Percentiles rank a stretch among this genome's conserved stretches.
phyloP scores from a whole-genome alignment of 2,797 vertebrate genomes.

The Nannoperca australis region DNA sequence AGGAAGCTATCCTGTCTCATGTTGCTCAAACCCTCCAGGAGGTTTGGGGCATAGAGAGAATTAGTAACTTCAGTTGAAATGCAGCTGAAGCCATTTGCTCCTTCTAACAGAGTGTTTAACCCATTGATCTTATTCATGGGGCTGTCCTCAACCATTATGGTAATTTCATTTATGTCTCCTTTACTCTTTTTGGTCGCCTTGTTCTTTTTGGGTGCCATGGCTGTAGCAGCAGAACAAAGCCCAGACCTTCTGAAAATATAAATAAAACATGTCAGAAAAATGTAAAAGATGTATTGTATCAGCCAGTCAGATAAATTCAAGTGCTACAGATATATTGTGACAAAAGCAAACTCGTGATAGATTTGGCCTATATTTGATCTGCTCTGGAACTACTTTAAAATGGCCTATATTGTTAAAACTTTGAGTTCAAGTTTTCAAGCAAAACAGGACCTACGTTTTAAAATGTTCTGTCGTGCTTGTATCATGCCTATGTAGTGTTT shows the following conservation, averaged over 20 bases:
- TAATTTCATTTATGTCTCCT: conserved; percentile 93
- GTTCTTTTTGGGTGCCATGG: conserved; percentile 99
- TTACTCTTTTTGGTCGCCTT: conserved; percentile 96
- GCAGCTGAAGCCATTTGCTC: conserved; percentile 96
- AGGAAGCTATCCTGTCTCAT: conserved; percentile 97
- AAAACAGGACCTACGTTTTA: no score
- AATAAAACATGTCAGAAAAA: conserved; percentile 39
- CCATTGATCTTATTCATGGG: conserved; percentile 94
- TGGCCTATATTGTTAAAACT: background rate
- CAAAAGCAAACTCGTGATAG: no score
- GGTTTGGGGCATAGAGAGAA: conserved; percentile 92
- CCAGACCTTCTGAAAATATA: conserved; percentile 83
- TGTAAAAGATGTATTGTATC: background rate
- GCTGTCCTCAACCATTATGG: conserved; percentile 94
- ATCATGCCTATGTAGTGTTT: background rate
- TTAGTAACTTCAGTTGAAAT: conserved; percentile 96
- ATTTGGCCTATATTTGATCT: no score
- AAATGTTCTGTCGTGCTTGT: background rate
- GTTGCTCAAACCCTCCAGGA: conserved; percentile 94
- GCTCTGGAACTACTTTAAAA: background rate
- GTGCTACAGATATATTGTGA: background rate
- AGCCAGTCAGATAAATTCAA: background rate
- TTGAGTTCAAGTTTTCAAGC: no score
- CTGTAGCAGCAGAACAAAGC: conserved; percentile 89
- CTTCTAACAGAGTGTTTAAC: conserved; percentile 93